Evolutionary conservation across 2,113 vertebrate species (phyloP).

Genomic region (human (Homo sapiens)): GRCh38 chr5:16089501-16090000

Average conservation of each 20-base stretch:
- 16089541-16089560: slow-evolving; percentile 39
- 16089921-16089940: neutral
- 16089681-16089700: slow-evolving; percentile 29
- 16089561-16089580: neutral
- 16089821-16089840: neutral
- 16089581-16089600: neutral
- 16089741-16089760: neutral
- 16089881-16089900: neutral
- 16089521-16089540: neutral
- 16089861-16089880: neutral
- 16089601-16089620: neutral
- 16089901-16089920: neutral
- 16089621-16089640: neutral
- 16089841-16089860: neutral
- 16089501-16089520: neutral
- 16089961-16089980: neutral
- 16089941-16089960: too few relatives aligned
- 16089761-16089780: neutral
- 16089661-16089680: neutral
- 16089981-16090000: fast-evolving
- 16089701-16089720: neutral
- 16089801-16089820: neutral
- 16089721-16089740: neutral
- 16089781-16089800: neutral
- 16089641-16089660: neutral